Evolutionary conservation across 2,113 vertebrate species (phyloP).

Genomic region (Varanus komodoensis): DNA sequence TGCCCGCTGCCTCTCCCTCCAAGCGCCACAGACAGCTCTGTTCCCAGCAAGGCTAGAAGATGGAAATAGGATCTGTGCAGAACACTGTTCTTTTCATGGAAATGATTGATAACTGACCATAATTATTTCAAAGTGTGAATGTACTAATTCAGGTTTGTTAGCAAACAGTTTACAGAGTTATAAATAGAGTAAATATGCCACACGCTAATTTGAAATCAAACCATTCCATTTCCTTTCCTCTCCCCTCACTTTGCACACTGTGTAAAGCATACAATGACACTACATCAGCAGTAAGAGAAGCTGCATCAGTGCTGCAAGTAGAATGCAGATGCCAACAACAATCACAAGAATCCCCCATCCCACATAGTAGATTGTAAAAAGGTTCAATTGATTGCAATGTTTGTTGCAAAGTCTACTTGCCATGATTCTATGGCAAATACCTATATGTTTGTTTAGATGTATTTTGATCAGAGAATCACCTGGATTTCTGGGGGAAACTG

Average conservation of each 20-base stretch:
- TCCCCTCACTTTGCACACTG: neutral
- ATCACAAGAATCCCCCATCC: too few species aligned
- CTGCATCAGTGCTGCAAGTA: neutral
- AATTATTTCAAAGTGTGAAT: neutral
- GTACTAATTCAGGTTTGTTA: neutral
- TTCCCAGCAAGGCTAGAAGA: neutral
- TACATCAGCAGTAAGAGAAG: neutral
- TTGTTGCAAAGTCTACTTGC: slow-evolving; percentile 32
- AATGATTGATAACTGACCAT: neutral
- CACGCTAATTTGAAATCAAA: slow-evolving; percentile 4
- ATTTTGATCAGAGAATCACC: slow-evolving; percentile 53
- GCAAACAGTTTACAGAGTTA: neutral
- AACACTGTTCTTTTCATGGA: neutral
- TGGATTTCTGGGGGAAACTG: slow-evolving; percentile 59
- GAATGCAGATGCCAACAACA: neutral
- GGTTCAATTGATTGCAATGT: slow-evolving; percentile 8
- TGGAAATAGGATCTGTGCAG: neutral
- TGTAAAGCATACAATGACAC: neutral
- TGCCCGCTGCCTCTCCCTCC: neutral
- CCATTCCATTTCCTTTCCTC: neutral
- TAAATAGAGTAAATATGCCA: neutral
- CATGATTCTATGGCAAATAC: slow-evolving; percentile 38
- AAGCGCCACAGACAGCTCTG: neutral
- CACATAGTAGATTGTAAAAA: neutral
- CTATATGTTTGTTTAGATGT: slow-evolving; percentile 19